Evolutionary conservation across 2,888 invertebrate species (phyloP), one percentile per base, ranked within the genome.

Genomic region (Apamea crenata): DNA sequence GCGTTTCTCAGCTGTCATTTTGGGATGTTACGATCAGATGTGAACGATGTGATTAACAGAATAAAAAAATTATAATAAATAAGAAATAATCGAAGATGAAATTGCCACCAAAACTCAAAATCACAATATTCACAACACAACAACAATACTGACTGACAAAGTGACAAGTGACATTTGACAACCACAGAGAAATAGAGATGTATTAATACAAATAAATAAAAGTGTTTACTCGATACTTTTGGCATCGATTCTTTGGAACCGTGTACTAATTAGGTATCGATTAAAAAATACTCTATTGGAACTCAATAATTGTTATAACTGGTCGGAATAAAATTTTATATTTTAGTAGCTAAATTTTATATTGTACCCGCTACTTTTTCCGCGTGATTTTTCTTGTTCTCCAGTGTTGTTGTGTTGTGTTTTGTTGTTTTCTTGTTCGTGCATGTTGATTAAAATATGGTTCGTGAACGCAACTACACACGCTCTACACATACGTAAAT

Each of bases 1-100:
- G 32, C 80, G 80, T 69, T 80, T 79, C 44, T 80, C 68, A 56
- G 36, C 78, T 18, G 77, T 77, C 77, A 82, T 82, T 77, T 65
- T 44, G 14, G 12, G 21, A 77, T 69, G 40, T 68, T 50, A 12
- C 0, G 36, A 8, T n/a, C 8, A 50, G 69, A 69, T 25, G 32
- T 32, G 32, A 50, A 10, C 25, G 25, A 56, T 56, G 4, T 76
- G n/a, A 18, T 61, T 63, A 47, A 2, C 29, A 40, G 50, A 76
- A 25, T n/a, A n/a, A 12, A 59, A 12, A 36, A 36, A 36, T 56
- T 56, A n/a, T n/a, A n/a, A n/a, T n/a, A n/a, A n/a, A n/a, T n/a
- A n/a, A 53, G 18, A 59, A 59, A 36, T 25, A 70, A 53, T 53
- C 1, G 12, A 36, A 25, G 7, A 53, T 36, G 5, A 53, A 70